These are phyloP conservation scores for Triplophysa tibetana DNA, from an alignment of 2,113 vertebrate genomes.

Conservation along the genomic window DNA sequence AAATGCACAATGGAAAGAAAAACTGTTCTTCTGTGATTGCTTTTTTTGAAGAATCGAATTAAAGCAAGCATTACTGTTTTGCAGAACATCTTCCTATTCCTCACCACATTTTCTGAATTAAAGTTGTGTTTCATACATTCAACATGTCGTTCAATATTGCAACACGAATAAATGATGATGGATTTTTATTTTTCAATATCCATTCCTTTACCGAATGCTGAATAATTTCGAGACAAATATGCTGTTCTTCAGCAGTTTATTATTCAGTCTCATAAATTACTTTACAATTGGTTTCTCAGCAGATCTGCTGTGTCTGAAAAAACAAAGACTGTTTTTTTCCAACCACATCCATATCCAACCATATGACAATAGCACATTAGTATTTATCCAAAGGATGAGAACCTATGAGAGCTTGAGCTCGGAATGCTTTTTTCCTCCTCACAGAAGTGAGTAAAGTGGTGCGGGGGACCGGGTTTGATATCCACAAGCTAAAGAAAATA, in stretches of 20 bases:
- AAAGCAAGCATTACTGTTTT: too few relatives aligned
- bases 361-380: not conserved
- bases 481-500: conserved; percentile 24
- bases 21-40: too few relatives aligned
- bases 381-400: conserved; percentile 11
- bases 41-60: too few relatives aligned
- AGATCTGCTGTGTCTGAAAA: not conserved
- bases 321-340: conserved; percentile 13
- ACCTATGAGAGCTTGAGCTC: conserved; percentile 4
- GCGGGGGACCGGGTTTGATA: conserved; percentile 7
- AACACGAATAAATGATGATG: too few relatives aligned
- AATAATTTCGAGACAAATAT: too few relatives aligned
- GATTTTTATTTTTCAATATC: too few relatives aligned
- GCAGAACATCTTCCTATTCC: too few relatives aligned
- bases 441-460: not conserved
- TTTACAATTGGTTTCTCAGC: not conserved
- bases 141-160: too few relatives aligned
- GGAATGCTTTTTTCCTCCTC: not conserved
- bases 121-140: too few relatives aligned
- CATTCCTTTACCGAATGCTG: too few relatives aligned
- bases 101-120: too few relatives aligned
- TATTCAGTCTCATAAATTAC: not conserved
- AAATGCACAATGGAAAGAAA: too few relatives aligned
- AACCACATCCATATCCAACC: not conserved
- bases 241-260: not conserved